These are phyloP conservation scores for Ciconia nigra DNA, from an alignment of 2,797 vertebrate genomes.

Conservation along the genomic window DNA sequence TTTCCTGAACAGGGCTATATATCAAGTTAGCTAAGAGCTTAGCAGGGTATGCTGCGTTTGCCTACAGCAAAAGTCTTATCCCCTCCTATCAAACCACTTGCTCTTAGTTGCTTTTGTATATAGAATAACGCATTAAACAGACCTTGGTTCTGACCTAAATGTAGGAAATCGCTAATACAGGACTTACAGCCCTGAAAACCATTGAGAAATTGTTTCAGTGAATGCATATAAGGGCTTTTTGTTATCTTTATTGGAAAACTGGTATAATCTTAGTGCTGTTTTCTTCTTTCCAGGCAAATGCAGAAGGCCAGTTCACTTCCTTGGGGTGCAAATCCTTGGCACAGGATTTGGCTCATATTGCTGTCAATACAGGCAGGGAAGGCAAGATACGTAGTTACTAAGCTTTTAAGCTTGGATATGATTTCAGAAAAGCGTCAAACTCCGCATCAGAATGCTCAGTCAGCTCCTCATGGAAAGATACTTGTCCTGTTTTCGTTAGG, in stretches of 20 bases:
- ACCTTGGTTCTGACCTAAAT: neutral
- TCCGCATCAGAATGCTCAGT: slow-evolving; percentile 3
- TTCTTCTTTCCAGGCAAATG: neutral
- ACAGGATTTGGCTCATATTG: neutral
- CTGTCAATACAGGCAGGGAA: neutral
- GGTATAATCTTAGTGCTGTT: neutral
- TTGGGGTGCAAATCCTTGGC: neutral
- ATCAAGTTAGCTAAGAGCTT: slow-evolving; percentile 14
- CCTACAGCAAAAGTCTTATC: neutral
- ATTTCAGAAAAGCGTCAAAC: slow-evolving; percentile 4
- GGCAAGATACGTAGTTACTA: neutral
- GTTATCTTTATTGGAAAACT: neutral
- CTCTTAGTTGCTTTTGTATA: slow-evolving; percentile 1
- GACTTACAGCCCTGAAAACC: neutral
- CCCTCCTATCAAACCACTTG: neutral
- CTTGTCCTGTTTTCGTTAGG: neutral
- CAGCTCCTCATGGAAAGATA: neutral
- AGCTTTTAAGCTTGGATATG: neutral
- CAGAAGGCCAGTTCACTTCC: neutral
- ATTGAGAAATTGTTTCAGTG: neutral
- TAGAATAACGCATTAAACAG: neutral
- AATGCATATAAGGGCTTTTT: neutral
- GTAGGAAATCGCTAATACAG: neutral
- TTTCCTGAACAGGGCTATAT: neutral
- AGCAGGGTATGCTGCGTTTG: neutral